phyloP scores from a whole-genome alignment of 2,797 vertebrate genomes.

The Pyrrhura leucotis region DNA sequence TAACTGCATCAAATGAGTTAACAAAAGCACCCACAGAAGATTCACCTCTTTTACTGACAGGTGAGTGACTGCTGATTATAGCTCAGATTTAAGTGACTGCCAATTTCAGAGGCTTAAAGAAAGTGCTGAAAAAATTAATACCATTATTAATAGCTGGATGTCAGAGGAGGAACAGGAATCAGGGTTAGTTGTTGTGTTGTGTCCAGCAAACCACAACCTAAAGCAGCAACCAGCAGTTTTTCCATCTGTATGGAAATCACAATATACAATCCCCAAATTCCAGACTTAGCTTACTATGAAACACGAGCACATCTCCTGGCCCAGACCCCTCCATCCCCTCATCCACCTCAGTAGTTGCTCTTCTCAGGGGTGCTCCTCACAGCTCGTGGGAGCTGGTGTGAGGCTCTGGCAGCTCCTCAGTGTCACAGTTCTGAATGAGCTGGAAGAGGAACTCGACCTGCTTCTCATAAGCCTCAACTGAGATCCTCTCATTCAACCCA shows the following conservation, averaged over 20 bases:
- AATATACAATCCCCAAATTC: background rate
- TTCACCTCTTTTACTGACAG: background rate
- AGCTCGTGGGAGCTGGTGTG: constrained; percentile 84
- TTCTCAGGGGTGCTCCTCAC: constrained; percentile 59
- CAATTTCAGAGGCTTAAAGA: background rate
- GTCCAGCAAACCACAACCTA: background rate
- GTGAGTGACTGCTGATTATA: background rate
- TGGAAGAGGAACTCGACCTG: constrained; percentile 88
- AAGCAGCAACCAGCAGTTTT: background rate
- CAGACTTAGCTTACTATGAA: background rate
- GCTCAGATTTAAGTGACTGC: background rate
- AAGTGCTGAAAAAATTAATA: background rate
- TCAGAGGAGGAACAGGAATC: background rate
- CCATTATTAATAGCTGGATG: background rate
- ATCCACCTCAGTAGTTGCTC: background rate
- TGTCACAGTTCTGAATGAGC: constrained; percentile 91
- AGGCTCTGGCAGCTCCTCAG: constrained; percentile 72
- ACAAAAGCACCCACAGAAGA: background rate
- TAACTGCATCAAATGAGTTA: background rate
- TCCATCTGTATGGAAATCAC: background rate
- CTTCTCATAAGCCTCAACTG: constrained; percentile 85
- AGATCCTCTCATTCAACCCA: constrained; percentile 93
- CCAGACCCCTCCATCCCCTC: background rate
- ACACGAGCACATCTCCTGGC: background rate
- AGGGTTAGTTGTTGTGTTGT: background rate